Evolutionary conservation across 2,113 vertebrate species (phyloP), one percentile per base, ranked within the genome.

Genomic region (Mesembrinibis cayennensis): DNA sequence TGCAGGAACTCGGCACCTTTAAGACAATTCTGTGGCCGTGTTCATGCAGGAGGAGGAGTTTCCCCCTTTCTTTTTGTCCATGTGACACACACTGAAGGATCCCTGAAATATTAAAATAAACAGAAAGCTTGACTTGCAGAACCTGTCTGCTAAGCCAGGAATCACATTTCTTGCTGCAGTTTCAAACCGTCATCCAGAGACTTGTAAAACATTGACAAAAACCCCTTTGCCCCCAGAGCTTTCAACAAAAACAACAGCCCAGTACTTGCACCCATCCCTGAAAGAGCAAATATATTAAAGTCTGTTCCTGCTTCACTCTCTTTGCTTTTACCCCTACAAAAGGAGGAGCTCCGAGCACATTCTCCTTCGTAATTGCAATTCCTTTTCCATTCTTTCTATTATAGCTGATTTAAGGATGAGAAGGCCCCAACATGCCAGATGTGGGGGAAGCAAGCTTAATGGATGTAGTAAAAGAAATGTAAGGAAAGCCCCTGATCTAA

Each of bases 121-220:
- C 97, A 97, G 71, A 97, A 96, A 89, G 84, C 87, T 92, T 94
- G 96, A 97, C 97, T 97, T 97, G 97, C 94, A 97, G 97, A 97
- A 97, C 95, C 95, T 97, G 95, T 95, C 95, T 93, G 96, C 97
- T 96, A 93, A 97, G 96, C 89, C 91, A 87, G 96, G 97, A 97
- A 95, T 97, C 96, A 95, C 96, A 95, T 97, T 97, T 95, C 96
- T 97, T 53, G 53, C 82, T 96, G 92, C 91, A 90, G 78, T 85
- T 96, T 96, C 90, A 97, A 96, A 95, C 92, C 4, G 53, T 77
- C 95, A 90, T 78, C 93, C 67, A 90, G 87, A 94, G 83, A 90
- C 74, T 83, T 93, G 92, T 80, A 95, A 96, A 97, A 97, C 83
- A 88, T 82, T 89, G 86, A 96, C 86, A 92, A 95, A 96, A 95